Base-by-base conservation (phyloP, 1,140 invertebrate species). In the Trissolcus basalis region DNA sequence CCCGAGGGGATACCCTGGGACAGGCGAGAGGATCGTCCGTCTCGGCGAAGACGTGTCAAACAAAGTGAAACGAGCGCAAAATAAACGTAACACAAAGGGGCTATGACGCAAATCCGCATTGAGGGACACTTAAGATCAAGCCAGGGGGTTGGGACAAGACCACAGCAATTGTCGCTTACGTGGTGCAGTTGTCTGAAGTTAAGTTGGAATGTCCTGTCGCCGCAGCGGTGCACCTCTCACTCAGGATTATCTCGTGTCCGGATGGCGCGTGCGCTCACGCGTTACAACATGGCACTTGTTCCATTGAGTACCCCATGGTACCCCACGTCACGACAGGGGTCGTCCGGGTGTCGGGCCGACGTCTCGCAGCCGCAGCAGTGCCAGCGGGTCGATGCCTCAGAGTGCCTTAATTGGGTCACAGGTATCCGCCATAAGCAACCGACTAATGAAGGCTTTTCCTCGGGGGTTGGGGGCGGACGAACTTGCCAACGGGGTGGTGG, bases 261-360 rank as follows among this genome's bases (percentile, higher is more conserved):
- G 33, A 48, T 50, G 12, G 58, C 67, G 67, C 58, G 35, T 55
- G 67, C 67, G 67, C 67, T 16, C 35, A 11, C 8, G 33, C 39
- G 12, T 55, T 56, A 56, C 13, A 71, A 63, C 58, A 71, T 71
- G 45, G 44, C 68, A 71, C 53, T 63, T 56, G 13, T 48, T 55
- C n/a, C 65, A 58, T 48, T 14, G 56, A 69, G 41, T n/a, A n/a
- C n/a, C 36, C n/a, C 11, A 7, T 8, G 11, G 27, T 7, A n/a
- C 48, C 43, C n/a, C 11, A 44, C 1, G 3, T n/a, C 9, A 39
- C 33, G 5, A 10, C 10, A 5, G 5, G 33, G 10, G 10, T 35
- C 33, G 33, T 35, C 33, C 33, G 10, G 10, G 33, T 35, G 5
- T 35, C 33, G 10, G n/a, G n/a, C n/a, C n/a, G n/a, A n/a, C 33